Evolutionary conservation across 2,888 invertebrate genomes (phyloP).

Genomic region (Notocelia uddmanniana): DNA sequence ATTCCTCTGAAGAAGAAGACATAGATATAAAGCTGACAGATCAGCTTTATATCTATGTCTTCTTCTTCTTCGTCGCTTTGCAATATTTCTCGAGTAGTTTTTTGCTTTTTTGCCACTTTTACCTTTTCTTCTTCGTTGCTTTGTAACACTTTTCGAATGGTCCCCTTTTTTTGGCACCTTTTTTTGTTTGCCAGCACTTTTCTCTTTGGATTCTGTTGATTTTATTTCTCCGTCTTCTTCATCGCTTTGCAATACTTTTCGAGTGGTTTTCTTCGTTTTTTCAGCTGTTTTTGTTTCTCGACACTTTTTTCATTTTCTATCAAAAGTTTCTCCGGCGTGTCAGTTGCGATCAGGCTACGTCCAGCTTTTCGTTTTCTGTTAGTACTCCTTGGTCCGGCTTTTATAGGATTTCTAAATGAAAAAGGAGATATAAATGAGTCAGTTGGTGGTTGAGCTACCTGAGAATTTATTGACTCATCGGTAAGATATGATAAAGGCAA

Average conservation of each 20-base stretch:
- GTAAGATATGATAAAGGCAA: background rate
- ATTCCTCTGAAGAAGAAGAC: background rate
- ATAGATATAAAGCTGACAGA: too few species aligned
- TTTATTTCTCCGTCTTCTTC: background rate
- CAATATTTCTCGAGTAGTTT: background rate
- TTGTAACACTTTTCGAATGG: background rate
- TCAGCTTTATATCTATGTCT: background rate
- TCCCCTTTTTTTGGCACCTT: background rate
- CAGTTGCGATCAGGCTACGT: background rate
- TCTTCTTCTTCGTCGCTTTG: background rate
- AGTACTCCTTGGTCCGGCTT: background rate
- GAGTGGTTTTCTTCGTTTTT: background rate
- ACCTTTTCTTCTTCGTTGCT: background rate
- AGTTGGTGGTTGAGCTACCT: background rate
- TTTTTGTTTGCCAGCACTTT: constrained; percentile 2
- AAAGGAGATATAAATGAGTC: background rate
- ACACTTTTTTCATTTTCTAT: background rate
- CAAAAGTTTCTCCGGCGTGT: background rate
- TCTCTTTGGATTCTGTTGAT: background rate
- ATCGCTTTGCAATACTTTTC: too few species aligned
- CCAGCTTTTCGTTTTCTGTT: background rate
- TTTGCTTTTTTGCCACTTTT: background rate
- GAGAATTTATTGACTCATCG: background rate
- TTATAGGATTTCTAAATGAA: constrained; percentile 4
- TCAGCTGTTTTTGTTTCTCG: background rate